A percentile compares a stretch with the other conserved stretches of the same genome.
phyloP scores from a whole-genome alignment of 2,113 vertebrate genomes.

The Mobula birostris region DNA sequence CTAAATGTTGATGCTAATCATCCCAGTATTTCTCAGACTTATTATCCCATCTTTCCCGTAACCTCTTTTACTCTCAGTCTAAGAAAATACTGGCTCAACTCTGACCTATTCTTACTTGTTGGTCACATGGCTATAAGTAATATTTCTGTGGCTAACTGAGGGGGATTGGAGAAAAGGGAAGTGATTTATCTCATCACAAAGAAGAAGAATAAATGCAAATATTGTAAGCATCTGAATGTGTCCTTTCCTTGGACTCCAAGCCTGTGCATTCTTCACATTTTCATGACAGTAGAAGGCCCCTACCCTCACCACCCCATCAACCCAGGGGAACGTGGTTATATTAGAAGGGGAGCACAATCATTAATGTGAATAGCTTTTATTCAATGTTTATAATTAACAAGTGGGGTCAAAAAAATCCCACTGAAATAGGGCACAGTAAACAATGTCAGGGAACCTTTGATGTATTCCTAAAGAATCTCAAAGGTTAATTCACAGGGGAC shows the following conservation, averaged over 20 bases:
- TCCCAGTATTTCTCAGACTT: no score
- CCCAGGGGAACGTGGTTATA: no score
- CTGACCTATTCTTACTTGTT: background rate
- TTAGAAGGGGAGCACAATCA: no score
- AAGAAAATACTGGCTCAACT: background rate
- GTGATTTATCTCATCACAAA: background rate
- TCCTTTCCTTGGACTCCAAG: background rate
- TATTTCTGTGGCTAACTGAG: background rate
- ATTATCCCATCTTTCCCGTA: background rate
- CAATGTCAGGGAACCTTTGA: no score
- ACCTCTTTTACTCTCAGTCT: background rate
- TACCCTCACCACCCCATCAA: no score
- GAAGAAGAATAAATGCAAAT: background rate
- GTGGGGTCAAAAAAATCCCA: no score
- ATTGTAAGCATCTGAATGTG: background rate
- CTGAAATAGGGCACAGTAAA: no score
- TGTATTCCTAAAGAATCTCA: background rate
- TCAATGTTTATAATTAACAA: no score
- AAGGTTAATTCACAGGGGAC: background rate
- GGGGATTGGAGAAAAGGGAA: background rate
- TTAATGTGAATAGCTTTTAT: no score
- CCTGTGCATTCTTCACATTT: no score
- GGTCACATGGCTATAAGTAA: background rate
- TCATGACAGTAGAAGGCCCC: no score
- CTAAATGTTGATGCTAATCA: no score